These are phyloP conservation scores for Peromyscus nudipes DNA, from an alignment of 2,797 vertebrate genomes.

Conservation along the genomic window DNA sequence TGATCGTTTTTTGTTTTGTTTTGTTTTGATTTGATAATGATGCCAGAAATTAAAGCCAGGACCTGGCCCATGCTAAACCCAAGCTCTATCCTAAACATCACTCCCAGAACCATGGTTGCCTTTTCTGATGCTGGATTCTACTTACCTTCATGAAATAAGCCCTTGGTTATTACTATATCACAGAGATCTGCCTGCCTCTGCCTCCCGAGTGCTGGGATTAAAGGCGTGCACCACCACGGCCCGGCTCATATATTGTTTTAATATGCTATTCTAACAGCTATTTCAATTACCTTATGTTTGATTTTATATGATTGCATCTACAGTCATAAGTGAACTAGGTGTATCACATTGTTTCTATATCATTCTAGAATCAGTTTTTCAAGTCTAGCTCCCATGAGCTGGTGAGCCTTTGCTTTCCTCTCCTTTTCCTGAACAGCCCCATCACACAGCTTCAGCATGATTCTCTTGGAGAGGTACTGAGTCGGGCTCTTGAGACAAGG, in stretches of 20 bases:
- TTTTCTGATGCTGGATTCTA: constrained; percentile 26
- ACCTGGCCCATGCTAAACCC: neutral
- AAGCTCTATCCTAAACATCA: neutral
- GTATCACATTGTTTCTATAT: constrained; percentile 30
- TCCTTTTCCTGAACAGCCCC: neutral
- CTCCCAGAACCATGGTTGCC: neutral
- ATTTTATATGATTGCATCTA: constrained; percentile 9
- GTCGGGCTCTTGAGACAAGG: neutral
- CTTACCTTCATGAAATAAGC: neutral
- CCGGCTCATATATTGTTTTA: neutral
- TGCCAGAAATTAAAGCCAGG: neutral
- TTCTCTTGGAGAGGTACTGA: constrained; percentile 42
- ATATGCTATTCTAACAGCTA: neutral
- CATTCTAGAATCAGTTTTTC: constrained; percentile 28
- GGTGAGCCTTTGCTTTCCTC: neutral
- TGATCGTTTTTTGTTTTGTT: neutral
- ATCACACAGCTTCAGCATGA: neutral
- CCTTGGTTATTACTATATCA: neutral
- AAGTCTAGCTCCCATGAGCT: constrained; percentile 4
- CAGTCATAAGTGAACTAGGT: neutral
- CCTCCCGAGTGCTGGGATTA: no score
- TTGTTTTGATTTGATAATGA: neutral
- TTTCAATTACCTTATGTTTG: constrained; percentile 27
- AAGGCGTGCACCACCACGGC: no score
- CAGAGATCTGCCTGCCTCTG: no score